Percentiles rank a stretch among this genome's conserved stretches.
Conservation (phyloP, 2,888 invertebrate species). For the Cerastis rubricosa region DNA sequence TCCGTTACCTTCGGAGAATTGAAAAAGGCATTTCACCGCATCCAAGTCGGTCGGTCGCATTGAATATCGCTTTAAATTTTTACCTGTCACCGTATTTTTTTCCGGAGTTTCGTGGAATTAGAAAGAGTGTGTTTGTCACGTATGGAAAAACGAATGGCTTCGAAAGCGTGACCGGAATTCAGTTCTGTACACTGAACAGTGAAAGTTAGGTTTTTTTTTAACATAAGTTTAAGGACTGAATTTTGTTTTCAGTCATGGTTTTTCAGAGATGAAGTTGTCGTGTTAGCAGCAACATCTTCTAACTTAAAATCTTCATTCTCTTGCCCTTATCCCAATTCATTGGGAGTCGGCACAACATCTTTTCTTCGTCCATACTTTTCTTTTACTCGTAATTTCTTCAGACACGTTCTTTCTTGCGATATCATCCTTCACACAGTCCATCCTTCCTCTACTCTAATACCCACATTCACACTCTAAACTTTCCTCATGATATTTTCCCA, state of each 20-base stretch:
- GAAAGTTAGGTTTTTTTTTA: slow-evolving; percentile 16
- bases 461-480: too few species aligned
- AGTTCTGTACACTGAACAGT: slow-evolving; percentile 15
- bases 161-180: slow-evolving; percentile 30
- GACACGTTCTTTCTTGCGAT: too few species aligned
- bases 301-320: too few species aligned
- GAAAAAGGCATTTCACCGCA: slow-evolving; percentile 75
- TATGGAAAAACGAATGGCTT: slow-evolving; percentile 44
- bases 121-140: slow-evolving; percentile 53
- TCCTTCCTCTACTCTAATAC: too few species aligned
- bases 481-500: too few species aligned
- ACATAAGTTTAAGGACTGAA: not conserved
- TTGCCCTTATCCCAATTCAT: too few species aligned
- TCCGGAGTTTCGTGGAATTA: slow-evolving; percentile 21
- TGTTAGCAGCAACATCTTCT: not conserved
- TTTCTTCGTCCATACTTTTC: too few species aligned
- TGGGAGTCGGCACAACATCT: too few species aligned
- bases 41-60: slow-evolving; percentile 56
- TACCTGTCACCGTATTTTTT: slow-evolving; percentile 51
- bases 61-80: slow-evolving; percentile 62
- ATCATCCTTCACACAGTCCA: too few species aligned
- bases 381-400: too few species aligned
- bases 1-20: slow-evolving; percentile 73
- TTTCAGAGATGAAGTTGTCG: not conserved
- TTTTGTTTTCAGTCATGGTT: not conserved